phyloP scores from a whole-genome alignment of 2,797 vertebrate genomes.

The Xyrichtys novacula region DNA sequence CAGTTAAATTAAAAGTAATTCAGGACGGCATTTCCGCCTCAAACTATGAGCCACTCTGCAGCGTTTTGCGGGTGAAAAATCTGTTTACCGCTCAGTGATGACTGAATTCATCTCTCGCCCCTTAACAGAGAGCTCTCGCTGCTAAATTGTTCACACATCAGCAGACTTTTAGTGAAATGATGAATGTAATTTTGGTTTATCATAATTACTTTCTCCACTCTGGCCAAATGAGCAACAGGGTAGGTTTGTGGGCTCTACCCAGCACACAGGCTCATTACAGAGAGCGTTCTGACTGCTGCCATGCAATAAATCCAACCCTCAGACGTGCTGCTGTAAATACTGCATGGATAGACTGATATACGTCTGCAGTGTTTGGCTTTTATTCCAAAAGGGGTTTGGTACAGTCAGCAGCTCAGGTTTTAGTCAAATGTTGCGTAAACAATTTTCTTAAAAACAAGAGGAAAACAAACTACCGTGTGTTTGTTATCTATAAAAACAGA shows the following conservation, averaged over 20 bases:
- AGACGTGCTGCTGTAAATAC: slow-evolving; percentile 34
- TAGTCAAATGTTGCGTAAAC: slow-evolving; percentile 5
- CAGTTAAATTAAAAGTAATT: slow-evolving; percentile 25
- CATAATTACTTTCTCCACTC: slow-evolving; percentile 75
- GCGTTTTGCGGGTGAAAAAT: slow-evolving; percentile 38
- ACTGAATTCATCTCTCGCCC: slow-evolving; percentile 46
- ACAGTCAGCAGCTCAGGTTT: slow-evolving; percentile 9
- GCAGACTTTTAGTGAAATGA: slow-evolving; percentile 77
- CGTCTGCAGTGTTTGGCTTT: slow-evolving; percentile 5
- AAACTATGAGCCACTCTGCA: slow-evolving; percentile 12
- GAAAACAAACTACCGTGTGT: neutral
- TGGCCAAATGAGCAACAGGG: slow-evolving; percentile 76
- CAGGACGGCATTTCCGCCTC: slow-evolving; percentile 14
- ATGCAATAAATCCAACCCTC: slow-evolving; percentile 34
- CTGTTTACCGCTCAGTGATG: slow-evolving; percentile 41
- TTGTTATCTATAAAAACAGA: neutral
- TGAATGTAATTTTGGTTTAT: slow-evolving; percentile 74
- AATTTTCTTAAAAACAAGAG: neutral
- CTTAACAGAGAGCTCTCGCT: slow-evolving; percentile 49
- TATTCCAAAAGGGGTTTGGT: slow-evolving; percentile 7
- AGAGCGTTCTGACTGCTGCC: slow-evolving; percentile 54
- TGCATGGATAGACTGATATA: slow-evolving; percentile 4
- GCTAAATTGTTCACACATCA: slow-evolving; percentile 76
- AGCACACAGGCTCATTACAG: slow-evolving; percentile 69
- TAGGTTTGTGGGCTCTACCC: slow-evolving; percentile 64